phyloP scores from a whole-genome alignment of 2,888 invertebrate species.

The Drosophila yooni region DNA sequence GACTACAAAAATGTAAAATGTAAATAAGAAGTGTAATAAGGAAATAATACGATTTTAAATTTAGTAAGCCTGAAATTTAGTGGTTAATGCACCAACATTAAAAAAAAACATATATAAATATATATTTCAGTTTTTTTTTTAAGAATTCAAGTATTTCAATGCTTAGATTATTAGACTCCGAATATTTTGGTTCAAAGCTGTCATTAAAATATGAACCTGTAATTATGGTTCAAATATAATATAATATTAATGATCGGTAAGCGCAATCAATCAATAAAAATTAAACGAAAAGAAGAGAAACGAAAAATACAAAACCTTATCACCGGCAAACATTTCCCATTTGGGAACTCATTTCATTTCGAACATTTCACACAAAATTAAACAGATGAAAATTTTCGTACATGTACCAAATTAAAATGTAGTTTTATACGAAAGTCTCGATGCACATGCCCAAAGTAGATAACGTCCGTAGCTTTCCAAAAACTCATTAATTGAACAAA shows the following conservation, averaged over 20 bases:
- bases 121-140: background rate
- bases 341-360: background rate
- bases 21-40: background rate
- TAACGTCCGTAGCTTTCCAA: conserved; percentile 44
- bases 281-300: background rate
- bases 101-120: background rate
- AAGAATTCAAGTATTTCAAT: background rate
- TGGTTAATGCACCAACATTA: background rate
- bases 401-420: conserved; percentile 58
- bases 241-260: too few relatives aligned
- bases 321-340: background rate
- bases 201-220: background rate
- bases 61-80: background rate
- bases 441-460: conserved; percentile 57
- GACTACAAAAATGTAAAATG: background rate
- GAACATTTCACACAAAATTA: background rate
- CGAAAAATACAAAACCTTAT: background rate
- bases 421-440: conserved; percentile 37
- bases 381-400: conserved; percentile 13
- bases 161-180: background rate
- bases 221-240: background rate
- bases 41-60: background rate
- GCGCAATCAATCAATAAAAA: background rate
- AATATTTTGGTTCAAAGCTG: background rate
- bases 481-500: conserved; percentile 51